phyloP scores from a whole-genome alignment of 2,888 invertebrate species.

The Cyrtodaria siliqua region DNA sequence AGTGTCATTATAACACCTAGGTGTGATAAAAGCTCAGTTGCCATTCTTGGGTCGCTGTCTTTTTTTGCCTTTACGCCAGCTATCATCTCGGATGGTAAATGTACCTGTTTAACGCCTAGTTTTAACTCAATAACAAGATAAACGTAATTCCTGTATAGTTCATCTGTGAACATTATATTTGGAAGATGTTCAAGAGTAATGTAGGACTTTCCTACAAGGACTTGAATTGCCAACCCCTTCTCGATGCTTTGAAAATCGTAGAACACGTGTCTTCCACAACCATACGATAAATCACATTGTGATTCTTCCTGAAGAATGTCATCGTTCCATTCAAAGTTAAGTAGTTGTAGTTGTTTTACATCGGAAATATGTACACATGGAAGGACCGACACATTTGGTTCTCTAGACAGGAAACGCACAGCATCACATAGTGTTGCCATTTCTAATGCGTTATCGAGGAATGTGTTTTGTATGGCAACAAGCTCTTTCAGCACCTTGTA shows the following conservation, averaged over 20 bases:
- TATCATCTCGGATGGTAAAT: constrained; percentile 47
- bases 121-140: constrained; percentile 41
- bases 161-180: constrained; percentile 60
- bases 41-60: constrained; percentile 32
- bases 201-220: constrained; percentile 46
- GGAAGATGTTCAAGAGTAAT: constrained; percentile 43
- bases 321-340: constrained; percentile 32
- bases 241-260: constrained; percentile 66
- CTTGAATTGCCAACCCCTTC: constrained; percentile 38
- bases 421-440: constrained; percentile 18
- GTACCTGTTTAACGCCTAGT: constrained; percentile 40
- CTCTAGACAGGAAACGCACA: constrained; percentile 35
- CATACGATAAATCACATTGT: constrained; percentile 52
- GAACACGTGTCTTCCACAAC: constrained; percentile 39
- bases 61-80: constrained; percentile 38
- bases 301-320: constrained; percentile 42
- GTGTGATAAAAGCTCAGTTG: constrained; percentile 49
- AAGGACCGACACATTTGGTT: constrained; percentile 9
- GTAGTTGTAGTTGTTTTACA: constrained; percentile 4
- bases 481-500: constrained; percentile 46
- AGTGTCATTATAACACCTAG: constrained; percentile 64
- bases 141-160: constrained; percentile 62
- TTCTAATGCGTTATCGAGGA: constrained; percentile 47
- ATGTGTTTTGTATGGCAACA: constrained; percentile 55
- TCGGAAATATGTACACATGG: constrained; percentile 39